Percentiles rank a stretch among this genome's conserved stretches.
phyloP scores from a whole-genome alignment of 2,797 vertebrate genomes.

The Neomorphus geoffroyi region DNA sequence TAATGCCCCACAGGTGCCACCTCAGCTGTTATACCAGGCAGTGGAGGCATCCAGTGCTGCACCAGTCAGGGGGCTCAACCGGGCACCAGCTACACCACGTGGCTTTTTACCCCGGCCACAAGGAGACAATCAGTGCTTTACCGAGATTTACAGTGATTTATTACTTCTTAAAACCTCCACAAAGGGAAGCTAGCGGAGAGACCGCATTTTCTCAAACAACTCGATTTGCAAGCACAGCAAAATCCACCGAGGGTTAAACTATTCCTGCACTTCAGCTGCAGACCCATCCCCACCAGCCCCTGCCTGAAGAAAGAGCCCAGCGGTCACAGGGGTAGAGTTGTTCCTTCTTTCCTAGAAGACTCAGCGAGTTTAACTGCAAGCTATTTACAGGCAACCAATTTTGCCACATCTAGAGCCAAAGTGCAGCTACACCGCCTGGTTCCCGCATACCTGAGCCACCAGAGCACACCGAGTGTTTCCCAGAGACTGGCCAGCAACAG shows the following conservation, averaged over 20 bases:
- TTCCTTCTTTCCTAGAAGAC: fast-evolving
- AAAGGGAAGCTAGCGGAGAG: fast-evolving
- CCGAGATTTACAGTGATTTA: fast-evolving
- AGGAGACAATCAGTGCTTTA: fast-evolving
- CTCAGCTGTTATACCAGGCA: not conserved
- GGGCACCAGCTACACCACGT: no score
- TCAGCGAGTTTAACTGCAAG: fast-evolving
- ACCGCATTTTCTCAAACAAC: fast-evolving
- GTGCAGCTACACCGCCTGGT: fast-evolving
- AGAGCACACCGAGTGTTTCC: fast-evolving
- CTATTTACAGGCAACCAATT: fast-evolving
- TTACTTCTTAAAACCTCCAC: not conserved
- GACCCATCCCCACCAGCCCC: fast-evolving
- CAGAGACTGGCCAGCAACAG: not conserved
- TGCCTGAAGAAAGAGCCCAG: no score
- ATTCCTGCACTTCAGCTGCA: fast-evolving
- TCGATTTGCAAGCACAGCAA: fast-evolving
- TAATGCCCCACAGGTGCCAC: not conserved
- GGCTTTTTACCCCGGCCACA: fast-evolving
- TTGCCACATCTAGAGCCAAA: not conserved
- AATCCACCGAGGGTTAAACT: fast-evolving
- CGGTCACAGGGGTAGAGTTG: fast-evolving
- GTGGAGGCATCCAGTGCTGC: fast-evolving
- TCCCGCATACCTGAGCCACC: not conserved
- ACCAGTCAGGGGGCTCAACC: not conserved